A percentile compares a stretch with the other conserved stretches of the same genome.
These are phyloP conservation scores for Adrianichthys oophorus DNA, from an alignment of 2,797 vertebrate species.

Conservation along the genomic window DNA sequence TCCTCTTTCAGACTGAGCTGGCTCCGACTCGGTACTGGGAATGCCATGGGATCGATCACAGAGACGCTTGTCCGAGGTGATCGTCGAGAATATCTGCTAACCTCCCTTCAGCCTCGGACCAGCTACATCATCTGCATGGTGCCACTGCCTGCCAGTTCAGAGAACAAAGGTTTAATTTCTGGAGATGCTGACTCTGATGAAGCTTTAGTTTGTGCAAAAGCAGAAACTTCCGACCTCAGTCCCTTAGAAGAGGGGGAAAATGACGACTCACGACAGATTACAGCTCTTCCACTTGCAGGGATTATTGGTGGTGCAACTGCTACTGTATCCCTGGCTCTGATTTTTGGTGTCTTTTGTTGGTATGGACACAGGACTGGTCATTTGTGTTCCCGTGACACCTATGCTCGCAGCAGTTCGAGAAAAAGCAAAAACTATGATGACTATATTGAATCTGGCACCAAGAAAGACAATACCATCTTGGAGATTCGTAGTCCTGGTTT, in stretches of 20 bases:
- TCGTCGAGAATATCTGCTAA: constrained; percentile 88
- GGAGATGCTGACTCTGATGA: constrained; percentile 81
- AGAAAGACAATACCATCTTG: constrained; percentile 93
- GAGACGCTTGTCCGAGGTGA: constrained; percentile 92
- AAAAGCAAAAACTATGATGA: constrained; percentile 89
- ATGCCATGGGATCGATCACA: constrained; percentile 89
- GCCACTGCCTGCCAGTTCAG: constrained; percentile 80
- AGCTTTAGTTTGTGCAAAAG: constrained; percentile 89
- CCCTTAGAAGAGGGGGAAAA: constrained; percentile 76
- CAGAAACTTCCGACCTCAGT: constrained; percentile 83
- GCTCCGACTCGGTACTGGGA: constrained; percentile 86
- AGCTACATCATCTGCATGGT: constrained; percentile 94
- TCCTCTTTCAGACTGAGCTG: constrained; percentile 91
- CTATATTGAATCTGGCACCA: constrained; percentile 92
- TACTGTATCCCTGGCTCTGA: constrained; percentile 87
- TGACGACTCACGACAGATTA: constrained; percentile 70
- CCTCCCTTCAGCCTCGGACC: constrained; percentile 86
- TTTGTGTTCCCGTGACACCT: constrained; percentile 82
- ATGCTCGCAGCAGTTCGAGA: constrained; percentile 82
- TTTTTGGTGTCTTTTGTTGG: constrained; percentile 89
- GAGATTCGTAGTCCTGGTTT: constrained; percentile 89
- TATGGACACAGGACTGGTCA: constrained; percentile 84
- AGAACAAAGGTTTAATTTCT: constrained; percentile 62
- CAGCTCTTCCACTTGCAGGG: constrained; percentile 83
- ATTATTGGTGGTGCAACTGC: constrained; percentile 88